Evolutionary conservation across 2,888 invertebrate genomes (phyloP), one percentile per base, ranked within the genome.

Genomic region (Nebria brevicollis): DNA sequence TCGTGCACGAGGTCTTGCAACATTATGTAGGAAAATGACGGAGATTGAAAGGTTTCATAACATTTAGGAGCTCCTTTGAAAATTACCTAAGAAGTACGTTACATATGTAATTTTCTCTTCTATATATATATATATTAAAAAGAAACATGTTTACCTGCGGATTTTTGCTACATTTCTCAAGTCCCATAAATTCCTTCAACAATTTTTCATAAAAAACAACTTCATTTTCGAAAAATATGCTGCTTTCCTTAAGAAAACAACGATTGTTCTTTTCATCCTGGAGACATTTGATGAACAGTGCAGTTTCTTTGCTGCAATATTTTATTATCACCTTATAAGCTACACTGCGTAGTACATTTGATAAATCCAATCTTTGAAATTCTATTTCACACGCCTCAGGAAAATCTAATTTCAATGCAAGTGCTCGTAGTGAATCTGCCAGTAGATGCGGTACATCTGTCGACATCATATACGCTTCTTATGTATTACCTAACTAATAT

Each of bases 191-290:
- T 34, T 65, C 74, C 54, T 20, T 64, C 72, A 83, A 72, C 26
- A 83, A 65, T 66, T 82, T 75, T 11, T 76, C 77, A 72, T 83
- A 82, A 76, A 83, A 83, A n/a, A 82, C 42, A 41, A 82, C 75
- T 76, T 83, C 83, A 81, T 83, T 83, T 25, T 81, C 72, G 74
- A 83, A 83, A 79, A 81, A 83, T 20, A 78, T 25, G 3, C 78
- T 54, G 11, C 76, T 74, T 73, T 83, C 79, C 1, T 8, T 26
- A 8, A 68, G 11, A 75, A 79, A 74, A 42, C 13, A 54, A 54
- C 64, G 66, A 73, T 73, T 73, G 73, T 43, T 41, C 41, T 65
- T 34, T n/a, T 79, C 79, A 41, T 42, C 42, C 75, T 75, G 66
- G 26, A 79, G 54, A 70, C 75, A 79, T 64, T 79, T 79, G 68